phyloP scores from a whole-genome alignment of 1,140 invertebrate genomes.

The Drosophila nigrodunni region DNA sequence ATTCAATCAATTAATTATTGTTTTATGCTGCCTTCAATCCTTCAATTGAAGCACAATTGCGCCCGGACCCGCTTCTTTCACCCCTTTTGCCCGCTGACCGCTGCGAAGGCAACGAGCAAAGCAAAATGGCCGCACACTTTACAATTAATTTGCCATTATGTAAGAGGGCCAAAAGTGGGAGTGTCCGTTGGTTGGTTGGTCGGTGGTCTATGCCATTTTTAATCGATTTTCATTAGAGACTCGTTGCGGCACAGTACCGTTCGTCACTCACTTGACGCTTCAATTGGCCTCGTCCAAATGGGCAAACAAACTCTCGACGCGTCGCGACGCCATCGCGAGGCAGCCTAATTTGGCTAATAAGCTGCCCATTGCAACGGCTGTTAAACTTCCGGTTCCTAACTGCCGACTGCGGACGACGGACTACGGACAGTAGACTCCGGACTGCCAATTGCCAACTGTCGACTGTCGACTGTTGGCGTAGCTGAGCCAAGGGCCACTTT shows the following conservation, averaged over 20 bases:
- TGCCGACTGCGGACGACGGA: neutral
- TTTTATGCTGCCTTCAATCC: conserved; percentile 76
- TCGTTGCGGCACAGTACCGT: conserved; percentile 38
- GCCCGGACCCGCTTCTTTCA: neutral
- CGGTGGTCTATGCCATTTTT: conserved; percentile 58
- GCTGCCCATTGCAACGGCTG: conserved; percentile 80
- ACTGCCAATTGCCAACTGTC: conserved; percentile 8
- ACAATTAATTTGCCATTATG: conserved; percentile 81
- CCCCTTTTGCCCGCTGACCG: neutral
- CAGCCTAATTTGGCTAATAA: conserved; percentile 80
- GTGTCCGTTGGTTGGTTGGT: conserved; percentile 3
- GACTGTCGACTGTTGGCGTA: conserved; percentile 9
- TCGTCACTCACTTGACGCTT: conserved; percentile 78
- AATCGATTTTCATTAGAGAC: conserved; percentile 80
- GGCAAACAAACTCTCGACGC: conserved; percentile 64
- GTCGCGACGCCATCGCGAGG: conserved; percentile 19
- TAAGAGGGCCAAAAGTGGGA: neutral
- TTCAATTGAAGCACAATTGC: conserved; percentile 48
- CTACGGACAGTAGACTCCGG: neutral
- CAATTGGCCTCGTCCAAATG: conserved; percentile 75
- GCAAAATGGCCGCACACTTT: conserved; percentile 79
- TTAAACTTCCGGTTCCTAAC: conserved; percentile 67
- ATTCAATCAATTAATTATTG: conserved; percentile 83
- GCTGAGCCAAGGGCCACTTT: conserved; percentile 66
- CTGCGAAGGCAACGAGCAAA: conserved; percentile 72